Base-by-base conservation (phyloP, 2,888 invertebrate species). In the Andricus curvator region DNA sequence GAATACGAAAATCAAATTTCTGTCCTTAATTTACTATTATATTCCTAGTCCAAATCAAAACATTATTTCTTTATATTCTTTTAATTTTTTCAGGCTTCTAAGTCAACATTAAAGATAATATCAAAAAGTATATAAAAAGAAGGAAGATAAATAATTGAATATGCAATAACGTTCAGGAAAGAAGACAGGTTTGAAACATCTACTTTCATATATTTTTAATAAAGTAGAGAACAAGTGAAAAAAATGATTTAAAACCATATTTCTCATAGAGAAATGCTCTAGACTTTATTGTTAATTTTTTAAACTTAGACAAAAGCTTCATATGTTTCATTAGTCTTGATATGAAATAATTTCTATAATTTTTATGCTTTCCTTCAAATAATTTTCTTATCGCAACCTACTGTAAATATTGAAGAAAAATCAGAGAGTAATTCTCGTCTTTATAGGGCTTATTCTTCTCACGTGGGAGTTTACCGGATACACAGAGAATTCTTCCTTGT, bases 391-490 rank as follows among this genome's bases (percentile, higher is more conserved):
- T 8, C 20, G 8, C 51, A 8, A 56, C 8, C 9, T 56, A 44
- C 44, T 44, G 15, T 44, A 13, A 44, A 44, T 44, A 44, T 44
- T 44, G 15, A 44, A 44, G 4, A 15, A 44, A 44, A 13, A 3
- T 15, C 15, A 44, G 44, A 44, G 15, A 15, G 44, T 15, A 44
- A 44, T 56, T 56, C 51, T 56, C n/a, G n/a, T 8, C 8, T 2
- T 2, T 9, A 48, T 37, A 22, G 41, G 48, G 29, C 2, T 22
- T 25, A 88, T 86, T 86, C 86, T 79, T 74, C 83, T 85, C 86
- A 86, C 88, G 88, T 88, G 87, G 79, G 84, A 86, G 85, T 86
- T 85, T 86, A 84, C 84, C 84, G 86, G 86, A 86, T 86, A 88
- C 84, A 78, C 78, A 64, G 70, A 51, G 79, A 84, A 84, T 81